Percentiles rank a stretch among this genome's conserved stretches.
These are phyloP conservation scores for Dolichoris vasculosae DNA, from an alignment of 1,140 invertebrate species.

Conservation along the genomic window DNA sequence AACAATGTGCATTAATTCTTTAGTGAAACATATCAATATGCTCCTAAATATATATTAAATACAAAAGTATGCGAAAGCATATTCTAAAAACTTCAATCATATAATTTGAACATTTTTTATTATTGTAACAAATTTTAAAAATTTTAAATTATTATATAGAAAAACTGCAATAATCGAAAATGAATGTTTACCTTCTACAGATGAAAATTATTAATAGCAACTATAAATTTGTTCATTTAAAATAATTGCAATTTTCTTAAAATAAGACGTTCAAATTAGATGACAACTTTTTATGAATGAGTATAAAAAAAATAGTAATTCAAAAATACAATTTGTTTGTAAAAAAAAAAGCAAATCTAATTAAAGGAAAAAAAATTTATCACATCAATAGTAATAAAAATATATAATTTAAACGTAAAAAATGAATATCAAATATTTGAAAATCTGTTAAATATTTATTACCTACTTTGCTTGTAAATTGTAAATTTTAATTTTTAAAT, in stretches of 20 bases:
- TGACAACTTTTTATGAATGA: neutral
- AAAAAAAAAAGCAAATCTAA: neutral
- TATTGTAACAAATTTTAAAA: neutral
- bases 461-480: neutral
- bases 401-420: neutral
- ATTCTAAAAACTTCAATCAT: neutral
- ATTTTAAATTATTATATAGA: constrained; percentile 1
- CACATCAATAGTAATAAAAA: neutral
- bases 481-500: neutral
- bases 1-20: neutral
- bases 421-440: neutral
- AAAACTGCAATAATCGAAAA: neutral
- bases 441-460: neutral
- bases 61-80: neutral
- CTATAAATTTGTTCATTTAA: neutral
- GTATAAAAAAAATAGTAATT: neutral
- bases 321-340: neutral
- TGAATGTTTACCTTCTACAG: neutral
- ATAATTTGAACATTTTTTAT: constrained; percentile 3
- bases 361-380: neutral
- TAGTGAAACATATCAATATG: neutral
- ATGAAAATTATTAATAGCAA: neutral
- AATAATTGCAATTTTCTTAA: neutral
- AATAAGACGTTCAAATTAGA: neutral
- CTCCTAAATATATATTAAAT: constrained; percentile 7